Percentiles rank a stretch among this genome's conserved stretches.
Evolutionary conservation across 2,888 invertebrate genomes (phyloP).

Genomic region (Parnassius mnemosyne): DNA sequence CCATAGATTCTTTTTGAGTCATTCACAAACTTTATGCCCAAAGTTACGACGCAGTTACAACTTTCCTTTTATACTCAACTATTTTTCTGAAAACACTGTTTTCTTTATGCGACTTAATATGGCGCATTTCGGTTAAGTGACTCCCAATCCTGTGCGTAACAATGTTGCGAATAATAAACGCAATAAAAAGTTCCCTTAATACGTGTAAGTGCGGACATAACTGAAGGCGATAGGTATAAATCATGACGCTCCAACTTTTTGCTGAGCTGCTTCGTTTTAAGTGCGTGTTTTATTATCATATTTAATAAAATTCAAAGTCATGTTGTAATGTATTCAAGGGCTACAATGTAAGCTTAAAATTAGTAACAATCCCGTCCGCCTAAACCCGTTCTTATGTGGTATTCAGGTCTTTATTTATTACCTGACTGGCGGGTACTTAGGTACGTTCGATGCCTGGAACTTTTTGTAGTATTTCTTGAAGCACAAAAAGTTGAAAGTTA

Average conservation of each 20-base stretch:
- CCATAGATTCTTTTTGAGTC: constrained; percentile 69
- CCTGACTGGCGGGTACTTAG: constrained; percentile 30
- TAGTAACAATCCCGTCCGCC: constrained; percentile 32
- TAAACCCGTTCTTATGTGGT: constrained; percentile 33
- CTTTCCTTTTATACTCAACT: constrained; percentile 74
- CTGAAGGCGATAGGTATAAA: constrained; percentile 68
- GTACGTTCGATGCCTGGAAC: constrained; percentile 24
- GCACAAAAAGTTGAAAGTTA: constrained; percentile 42
- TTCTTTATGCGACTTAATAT: constrained; percentile 77
- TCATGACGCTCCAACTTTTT: constrained; percentile 65
- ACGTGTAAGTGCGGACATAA: constrained; percentile 61
- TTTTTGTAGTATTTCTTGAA: constrained; percentile 30
- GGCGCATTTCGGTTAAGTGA: constrained; percentile 76
- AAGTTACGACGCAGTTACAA: constrained; percentile 73
- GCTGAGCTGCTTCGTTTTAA: constrained; percentile 52
- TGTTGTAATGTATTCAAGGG: constrained; percentile 45
- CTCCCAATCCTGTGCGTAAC: constrained; percentile 53
- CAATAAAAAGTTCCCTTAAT: constrained; percentile 51
- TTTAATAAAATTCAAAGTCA: constrained; percentile 57
- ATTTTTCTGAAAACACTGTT: constrained; percentile 77
- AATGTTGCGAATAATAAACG: constrained; percentile 71
- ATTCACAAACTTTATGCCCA: constrained; percentile 74
- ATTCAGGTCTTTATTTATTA: constrained; percentile 34
- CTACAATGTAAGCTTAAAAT: constrained; percentile 52
- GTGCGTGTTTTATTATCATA: constrained; percentile 58